These are phyloP conservation scores for Chloebia gouldiae DNA, from an alignment of 2,113 vertebrate genomes.

Conservation along the genomic window DNA sequence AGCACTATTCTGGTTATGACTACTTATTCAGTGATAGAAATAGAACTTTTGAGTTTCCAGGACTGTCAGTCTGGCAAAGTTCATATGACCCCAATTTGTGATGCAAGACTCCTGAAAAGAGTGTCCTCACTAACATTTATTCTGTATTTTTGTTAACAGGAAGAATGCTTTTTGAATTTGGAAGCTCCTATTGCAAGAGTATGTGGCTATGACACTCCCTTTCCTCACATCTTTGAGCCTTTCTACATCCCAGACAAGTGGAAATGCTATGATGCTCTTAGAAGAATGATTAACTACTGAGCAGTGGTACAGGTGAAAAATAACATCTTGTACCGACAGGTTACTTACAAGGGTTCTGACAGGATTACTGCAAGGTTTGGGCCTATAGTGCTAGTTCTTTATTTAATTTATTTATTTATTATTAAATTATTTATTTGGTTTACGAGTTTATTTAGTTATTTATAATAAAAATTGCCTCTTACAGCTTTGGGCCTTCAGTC, in stretches of 20 bases:
- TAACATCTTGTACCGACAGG: neutral
- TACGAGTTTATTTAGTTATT: neutral
- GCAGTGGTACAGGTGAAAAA: constrained; percentile 53
- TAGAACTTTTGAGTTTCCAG: constrained; percentile 3
- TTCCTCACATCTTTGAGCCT: constrained; percentile 95
- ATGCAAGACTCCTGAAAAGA: constrained; percentile 14
- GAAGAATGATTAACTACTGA: constrained; percentile 96
- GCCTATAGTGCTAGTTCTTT: neutral
- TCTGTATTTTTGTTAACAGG: constrained; percentile 74
- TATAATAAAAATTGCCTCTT: neutral
- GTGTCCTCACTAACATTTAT: constrained; percentile 7
- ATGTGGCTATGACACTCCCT: constrained; percentile 97
- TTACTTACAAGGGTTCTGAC: neutral
- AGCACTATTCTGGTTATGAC: neutral
- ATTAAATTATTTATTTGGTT: neutral
- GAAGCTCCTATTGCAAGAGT: constrained; percentile 95
- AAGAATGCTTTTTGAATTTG: constrained; percentile 96
- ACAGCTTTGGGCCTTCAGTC: neutral
- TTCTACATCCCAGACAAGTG: constrained; percentile 99
- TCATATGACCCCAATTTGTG: constrained; percentile 10
- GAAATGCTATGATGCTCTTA: constrained; percentile 96
- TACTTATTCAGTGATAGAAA: constrained; percentile 20
- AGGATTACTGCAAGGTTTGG: neutral
- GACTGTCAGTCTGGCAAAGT: neutral
- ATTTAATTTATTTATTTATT: neutral